Evolutionary conservation across 1,140 invertebrate species (phyloP), one percentile per base, ranked within the genome.

Genomic region (Coptotermes formosanus): DNA sequence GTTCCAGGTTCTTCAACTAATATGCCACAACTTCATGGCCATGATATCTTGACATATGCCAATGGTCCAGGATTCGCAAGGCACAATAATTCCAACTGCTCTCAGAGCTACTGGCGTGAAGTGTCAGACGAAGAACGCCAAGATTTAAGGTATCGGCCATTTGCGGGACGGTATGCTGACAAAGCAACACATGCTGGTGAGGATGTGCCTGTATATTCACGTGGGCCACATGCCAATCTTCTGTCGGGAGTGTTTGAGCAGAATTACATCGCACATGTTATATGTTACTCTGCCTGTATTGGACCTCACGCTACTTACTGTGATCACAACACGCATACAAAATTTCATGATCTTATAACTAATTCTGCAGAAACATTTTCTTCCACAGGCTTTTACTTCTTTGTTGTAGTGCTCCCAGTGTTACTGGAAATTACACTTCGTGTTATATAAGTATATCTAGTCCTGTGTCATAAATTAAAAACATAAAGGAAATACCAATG

Each of bases 221-320:
- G 30, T 32, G 95, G 95, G 59, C 96, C 96, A 3, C 94, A 94
- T 89, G 91, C 95, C 4, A 94, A 96, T 89, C 90, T 97, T 32
- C 93, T 97, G 85, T 93, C 94, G 75, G 95, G 95, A 25, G 94
- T 95, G 23, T 95, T 96, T 89, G 96, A 97, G 88, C 96, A 97
- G 89, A 95, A 93, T 89, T 94, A 96, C 88, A 94, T 97, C n/a
- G 94, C 95, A 52, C 95, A 96, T 89, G 92, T 94, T 30, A 94
- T 97, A 89, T 94, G 94, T 23, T 95, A 94, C 87, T 93, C 94
- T 4, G 90, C 92, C 4, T 95, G 94, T 86, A 89, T 94, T 55
- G 93, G 92, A n/a, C 89, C 89, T n/a, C 21, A 48, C 21, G 83
- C 83, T 30, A 75, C 64, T 9, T 75, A 75, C 64, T 75, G 64